Base-by-base conservation (phyloP, 2,888 invertebrate genomes). In the Heliothis peltigera region DNA sequence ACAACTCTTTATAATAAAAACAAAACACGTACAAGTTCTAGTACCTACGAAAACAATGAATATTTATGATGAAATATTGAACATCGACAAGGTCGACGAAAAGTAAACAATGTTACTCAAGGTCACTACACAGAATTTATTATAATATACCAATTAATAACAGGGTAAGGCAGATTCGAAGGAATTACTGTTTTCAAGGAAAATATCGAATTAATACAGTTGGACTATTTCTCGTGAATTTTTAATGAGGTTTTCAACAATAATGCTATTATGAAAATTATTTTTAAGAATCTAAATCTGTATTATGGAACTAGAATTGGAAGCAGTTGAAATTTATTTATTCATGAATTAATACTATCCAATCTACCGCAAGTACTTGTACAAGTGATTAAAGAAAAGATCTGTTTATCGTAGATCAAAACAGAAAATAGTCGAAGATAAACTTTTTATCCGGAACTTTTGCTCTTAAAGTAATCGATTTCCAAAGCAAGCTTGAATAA, bases 11-110 rank as follows among this genome's bases (percentile, higher is more conserved):
- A 4, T n/a, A n/a, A 39, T n/a, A 39, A n/a, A n/a, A 39, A 39
- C 32, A 39, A 39, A 5, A 39, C 4, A 15, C 15, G 4, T n/a
- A n/a, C 15, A 35, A 39, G 5, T 3, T 15, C 39, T 39, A 39
- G n/a, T 39, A 39, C 25, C 25, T 25, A 25, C 25, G 8, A 32
- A 32, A 8, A 32, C 39, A 4, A 39, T n/a, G 39, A 39, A 39
- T 39, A 39, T n/a, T 39, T 15, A 39, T 39, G 39, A 15, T n/a
- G 39, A 39, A 39, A 15, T 39, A 39, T 39, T 39, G 39, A 39
- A n/a, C 15, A 39, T 39, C 39, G n/a, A 39, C 39, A 39, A 39
- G 39, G 39, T 39, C n/a, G 39, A 39, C 39, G n/a, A 39, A 39
- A n/a, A n/a, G 39, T 39, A 39, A 39, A 39, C n/a, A 39, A 39